A percentile compares a stretch with the other conserved stretches of the same genome.
phyloP scores from a whole-genome alignment of 2,797 vertebrate genomes.

The Leptatherina wallacei region DNA sequence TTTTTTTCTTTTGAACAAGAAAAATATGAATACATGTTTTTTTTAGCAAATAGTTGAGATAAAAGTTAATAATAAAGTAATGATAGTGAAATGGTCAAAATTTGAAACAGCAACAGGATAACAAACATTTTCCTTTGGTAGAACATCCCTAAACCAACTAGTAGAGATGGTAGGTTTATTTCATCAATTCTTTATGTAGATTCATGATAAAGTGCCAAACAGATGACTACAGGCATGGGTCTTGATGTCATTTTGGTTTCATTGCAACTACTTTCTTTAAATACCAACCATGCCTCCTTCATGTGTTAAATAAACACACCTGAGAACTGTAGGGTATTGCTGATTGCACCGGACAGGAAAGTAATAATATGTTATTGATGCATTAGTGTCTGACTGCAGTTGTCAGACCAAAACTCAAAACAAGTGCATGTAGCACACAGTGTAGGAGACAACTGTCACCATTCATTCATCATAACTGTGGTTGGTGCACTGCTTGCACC shows the following conservation, averaged over 20 bases:
- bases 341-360: constrained; percentile 62
- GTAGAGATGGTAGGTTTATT: no score
- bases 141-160: no score
- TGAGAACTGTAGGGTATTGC: constrained; percentile 47
- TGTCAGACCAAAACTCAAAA: constrained; percentile 66
- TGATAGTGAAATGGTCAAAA: no score
- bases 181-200: no score
- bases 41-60: no score
- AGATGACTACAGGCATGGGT: background rate
- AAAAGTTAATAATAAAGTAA: no score
- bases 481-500: constrained; percentile 62
- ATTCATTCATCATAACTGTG: constrained; percentile 68
- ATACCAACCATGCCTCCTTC: background rate
- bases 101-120: no score
- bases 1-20: no score
- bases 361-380: constrained; percentile 74
- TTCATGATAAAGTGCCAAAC: background rate
- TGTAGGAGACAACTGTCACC: constrained; percentile 74
- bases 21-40: no score
- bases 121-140: no score
- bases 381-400: constrained; percentile 65
- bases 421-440: constrained; percentile 46
- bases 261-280: constrained; percentile 8
- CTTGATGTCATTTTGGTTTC: constrained; percentile 18
- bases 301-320: constrained; percentile 55